These are phyloP conservation scores for Leptinotarsa rubiginosa DNA, from an alignment of 2,888 invertebrate genomes.

Conservation along the genomic window DNA sequence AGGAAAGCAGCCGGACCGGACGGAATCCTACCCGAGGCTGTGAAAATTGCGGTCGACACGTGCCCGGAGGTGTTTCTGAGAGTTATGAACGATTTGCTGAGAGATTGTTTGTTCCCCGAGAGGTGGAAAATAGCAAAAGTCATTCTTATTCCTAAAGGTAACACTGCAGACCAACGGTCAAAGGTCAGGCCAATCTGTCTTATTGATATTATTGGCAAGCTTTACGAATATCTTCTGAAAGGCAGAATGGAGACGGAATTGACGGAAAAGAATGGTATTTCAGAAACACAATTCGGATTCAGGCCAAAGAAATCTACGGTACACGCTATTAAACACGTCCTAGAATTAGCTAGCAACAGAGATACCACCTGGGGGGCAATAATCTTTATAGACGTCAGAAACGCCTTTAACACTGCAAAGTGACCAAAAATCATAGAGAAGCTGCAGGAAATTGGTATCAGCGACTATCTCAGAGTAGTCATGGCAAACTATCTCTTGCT, in stretches of 20 bases:
- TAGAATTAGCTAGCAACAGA: not conserved
- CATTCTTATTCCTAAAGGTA: not conserved
- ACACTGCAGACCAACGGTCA: not conserved
- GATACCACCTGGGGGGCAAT: conserved; percentile 9
- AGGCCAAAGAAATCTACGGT: conserved; percentile 20
- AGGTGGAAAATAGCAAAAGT: not conserved
- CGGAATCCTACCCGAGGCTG: not conserved
- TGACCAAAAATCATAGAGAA: not conserved
- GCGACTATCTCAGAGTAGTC: not conserved
- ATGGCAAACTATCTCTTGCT: not conserved
- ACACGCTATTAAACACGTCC: conserved; percentile 24
- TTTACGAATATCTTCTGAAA: not conserved
- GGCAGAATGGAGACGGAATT: not conserved
- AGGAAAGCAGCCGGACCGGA: not conserved
- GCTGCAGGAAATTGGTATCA: not conserved
- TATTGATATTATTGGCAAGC: not conserved
- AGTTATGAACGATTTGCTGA: not conserved
- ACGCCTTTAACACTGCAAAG: conserved; percentile 1
- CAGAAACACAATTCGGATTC: conserved; percentile 28
- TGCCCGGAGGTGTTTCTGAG: not conserved
- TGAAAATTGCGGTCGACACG: not conserved
- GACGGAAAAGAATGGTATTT: not conserved
- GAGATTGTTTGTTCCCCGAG: not conserved
- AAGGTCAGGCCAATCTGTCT: too few relatives aligned
- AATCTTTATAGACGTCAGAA: conserved; percentile 21